phyloP scores from a whole-genome alignment of 2,113 vertebrate species.

The Sitta europaea region DNA sequence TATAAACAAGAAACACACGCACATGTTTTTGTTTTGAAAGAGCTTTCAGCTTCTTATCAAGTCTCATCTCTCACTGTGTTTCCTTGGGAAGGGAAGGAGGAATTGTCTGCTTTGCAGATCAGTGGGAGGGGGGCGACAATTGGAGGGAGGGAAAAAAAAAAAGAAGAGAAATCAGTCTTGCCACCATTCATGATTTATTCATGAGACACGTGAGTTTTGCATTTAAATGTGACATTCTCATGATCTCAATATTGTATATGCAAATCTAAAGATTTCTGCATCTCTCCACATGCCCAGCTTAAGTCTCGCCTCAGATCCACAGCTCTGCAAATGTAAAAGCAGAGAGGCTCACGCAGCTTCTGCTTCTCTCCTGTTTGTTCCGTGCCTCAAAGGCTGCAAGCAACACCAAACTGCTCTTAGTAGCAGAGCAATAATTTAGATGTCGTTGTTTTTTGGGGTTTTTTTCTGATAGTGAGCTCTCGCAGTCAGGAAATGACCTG shows the following conservation, averaged over 20 bases:
- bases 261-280: slow-evolving; percentile 70
- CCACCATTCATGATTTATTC: slow-evolving; percentile 71
- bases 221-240: slow-evolving; percentile 76
- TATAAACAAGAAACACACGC: slow-evolving; percentile 56
- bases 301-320: slow-evolving; percentile 13
- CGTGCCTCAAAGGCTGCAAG: not conserved
- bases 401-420: not conserved
- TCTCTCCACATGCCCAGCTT: slow-evolving; percentile 58
- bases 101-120: slow-evolving; percentile 58
- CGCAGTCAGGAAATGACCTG: not conserved
- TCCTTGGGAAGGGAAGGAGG: slow-evolving; percentile 50
- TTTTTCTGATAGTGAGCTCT: not conserved
- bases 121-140: slow-evolving; percentile 13
- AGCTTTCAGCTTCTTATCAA: slow-evolving; percentile 46
- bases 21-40: slow-evolving; percentile 65
- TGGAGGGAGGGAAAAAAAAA: not conserved
- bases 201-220: slow-evolving; percentile 71
- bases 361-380: not conserved
- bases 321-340: slow-evolving; percentile 41
- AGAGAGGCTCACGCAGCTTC: not conserved
- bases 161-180: slow-evolving; percentile 60
- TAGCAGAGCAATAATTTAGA: not conserved
- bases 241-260: slow-evolving; percentile 75
- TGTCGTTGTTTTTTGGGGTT: not conserved
- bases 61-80: slow-evolving; percentile 42